A percentile compares a stretch with the other conserved stretches of the same genome.
These are phyloP conservation scores for Mythimna albipuncta DNA, from an alignment of 2,888 invertebrate genomes.

Conservation along the genomic window DNA sequence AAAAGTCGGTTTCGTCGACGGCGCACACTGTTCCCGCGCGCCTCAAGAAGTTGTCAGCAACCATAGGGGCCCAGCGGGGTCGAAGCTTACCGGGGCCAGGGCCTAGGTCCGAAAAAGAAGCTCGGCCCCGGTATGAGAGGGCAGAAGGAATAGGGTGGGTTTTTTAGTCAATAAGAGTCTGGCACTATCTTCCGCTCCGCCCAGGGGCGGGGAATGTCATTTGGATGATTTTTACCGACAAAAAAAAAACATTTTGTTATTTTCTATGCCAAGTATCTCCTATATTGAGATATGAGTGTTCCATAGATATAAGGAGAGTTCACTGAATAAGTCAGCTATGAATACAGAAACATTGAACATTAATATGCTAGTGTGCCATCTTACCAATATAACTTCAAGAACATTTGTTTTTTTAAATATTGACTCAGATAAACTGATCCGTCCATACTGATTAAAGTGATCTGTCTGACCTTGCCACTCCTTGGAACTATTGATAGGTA, in stretches of 20 bases:
- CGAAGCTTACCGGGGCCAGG: no score
- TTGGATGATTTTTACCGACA: no score
- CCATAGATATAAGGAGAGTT: neutral
- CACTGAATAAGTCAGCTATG: neutral
- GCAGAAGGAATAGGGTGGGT: no score
- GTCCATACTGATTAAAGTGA: neutral
- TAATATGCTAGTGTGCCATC: conserved; percentile 31
- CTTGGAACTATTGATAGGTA: neutral
- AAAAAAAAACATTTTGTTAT: neutral
- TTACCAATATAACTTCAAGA: conserved; percentile 6
- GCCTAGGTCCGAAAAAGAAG: no score
- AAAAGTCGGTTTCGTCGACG: no score
- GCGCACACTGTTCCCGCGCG: no score
- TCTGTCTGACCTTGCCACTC: neutral
- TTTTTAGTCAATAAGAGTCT: no score
- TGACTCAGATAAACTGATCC: conserved; percentile 13
- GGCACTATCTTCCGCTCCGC: no score
- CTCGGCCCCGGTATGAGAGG: no score
- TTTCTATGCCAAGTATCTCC: neutral
- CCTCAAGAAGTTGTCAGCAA: no score
- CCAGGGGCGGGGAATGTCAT: no score
- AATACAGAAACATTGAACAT: conserved; percentile 22
- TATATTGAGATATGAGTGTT: neutral
- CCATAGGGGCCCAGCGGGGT: no score
- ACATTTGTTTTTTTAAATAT: conserved; percentile 1